Percentiles rank a stretch among this genome's conserved stretches.
These are phyloP conservation scores for Eupelmus urozonus DNA, from an alignment of 2,888 invertebrate genomes.

Conservation along the genomic window DNA sequence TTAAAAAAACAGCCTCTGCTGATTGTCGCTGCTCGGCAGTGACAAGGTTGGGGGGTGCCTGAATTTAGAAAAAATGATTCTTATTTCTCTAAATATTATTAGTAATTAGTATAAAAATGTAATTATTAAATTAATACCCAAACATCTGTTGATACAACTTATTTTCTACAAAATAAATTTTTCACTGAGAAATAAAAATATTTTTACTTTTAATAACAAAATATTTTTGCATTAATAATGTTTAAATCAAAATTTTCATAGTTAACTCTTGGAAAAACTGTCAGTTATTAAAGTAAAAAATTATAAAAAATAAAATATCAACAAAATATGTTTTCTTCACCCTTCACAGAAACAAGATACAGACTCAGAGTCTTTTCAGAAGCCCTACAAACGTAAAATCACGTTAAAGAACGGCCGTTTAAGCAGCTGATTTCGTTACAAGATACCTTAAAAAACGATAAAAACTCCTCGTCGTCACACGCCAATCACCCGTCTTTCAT, in stretches of 20 bases:
- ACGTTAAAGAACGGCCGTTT: background rate
- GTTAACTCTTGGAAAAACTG: background rate
- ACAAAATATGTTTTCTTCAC: background rate
- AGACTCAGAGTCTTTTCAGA: background rate
- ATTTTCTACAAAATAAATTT: too few species aligned
- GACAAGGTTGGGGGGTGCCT: slow-evolving; percentile 90
- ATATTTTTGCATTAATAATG: background rate
- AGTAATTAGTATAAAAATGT: too few species aligned
- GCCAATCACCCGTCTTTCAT: too few species aligned
- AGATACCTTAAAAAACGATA: too few species aligned
- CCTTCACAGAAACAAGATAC: background rate
- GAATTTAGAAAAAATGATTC: slow-evolving; percentile 43
- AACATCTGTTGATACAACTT: too few species aligned
- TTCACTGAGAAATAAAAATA: too few species aligned
- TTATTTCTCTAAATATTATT: too few species aligned
- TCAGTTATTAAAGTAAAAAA: background rate
- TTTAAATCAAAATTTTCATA: background rate
- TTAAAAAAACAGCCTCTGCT: slow-evolving; percentile 89
- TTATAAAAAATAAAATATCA: slow-evolving; percentile 4
- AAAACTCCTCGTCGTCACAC: too few species aligned
- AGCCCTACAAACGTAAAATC: slow-evolving; percentile 33
- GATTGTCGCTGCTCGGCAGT: slow-evolving; percentile 87
- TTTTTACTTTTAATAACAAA: too few species aligned
- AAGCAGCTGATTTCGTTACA: too few species aligned
- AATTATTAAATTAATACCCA: too few species aligned